Evolutionary conservation across 1,140 invertebrate genomes (phyloP), one percentile per base, ranked within the genome.

Genomic region (Lepidurus couesii): DNA sequence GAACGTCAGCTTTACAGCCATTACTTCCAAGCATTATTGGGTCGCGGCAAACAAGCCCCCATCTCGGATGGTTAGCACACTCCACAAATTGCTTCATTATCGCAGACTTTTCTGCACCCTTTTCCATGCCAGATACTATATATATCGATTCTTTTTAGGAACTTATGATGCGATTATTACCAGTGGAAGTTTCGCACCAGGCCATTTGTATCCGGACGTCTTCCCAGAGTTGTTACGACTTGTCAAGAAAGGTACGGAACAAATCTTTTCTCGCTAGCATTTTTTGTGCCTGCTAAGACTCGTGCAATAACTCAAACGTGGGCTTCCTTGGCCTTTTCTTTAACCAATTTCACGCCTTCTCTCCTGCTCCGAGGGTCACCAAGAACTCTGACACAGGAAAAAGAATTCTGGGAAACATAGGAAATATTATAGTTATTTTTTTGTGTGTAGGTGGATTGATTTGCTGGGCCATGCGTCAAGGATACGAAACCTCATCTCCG

Each of bases 151-250:
- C 8, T 47, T 42, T 65, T n/a, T 78, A 79, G 74, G 77, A 42
- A 80, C 78, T 10, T 82, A 82, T 44, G 82, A 82, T 75, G 80
- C 75, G 42, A 44, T 81, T 7, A 78, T 82, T 44, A 75, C 80
- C 79, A 74, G 77, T n/a, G 81, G 80, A 16, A 74, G 77, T 44
- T 81, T 82, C 21, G 75, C 74, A 34, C 81, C 81, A 42, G 81
- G 81, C 10, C 81, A 82, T 45, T 75, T 82, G 3, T 11, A 75
- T 44, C 45, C 78, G 13, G 80, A 76, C 24, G 80, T 78, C 10
- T 79, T 81, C 26, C 43, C 45, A 7, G 77, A 82, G 43, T 77
- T 82, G 34, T 9, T 81, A 13, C 79, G 79, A 24, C 21, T 81
- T 10, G 45, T 77, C 7, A 82, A 82, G 78, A 76, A 44, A 80